Base-by-base conservation (phyloP, 2,113 vertebrate species). In the Austrofundulus limnaeus region DNA sequence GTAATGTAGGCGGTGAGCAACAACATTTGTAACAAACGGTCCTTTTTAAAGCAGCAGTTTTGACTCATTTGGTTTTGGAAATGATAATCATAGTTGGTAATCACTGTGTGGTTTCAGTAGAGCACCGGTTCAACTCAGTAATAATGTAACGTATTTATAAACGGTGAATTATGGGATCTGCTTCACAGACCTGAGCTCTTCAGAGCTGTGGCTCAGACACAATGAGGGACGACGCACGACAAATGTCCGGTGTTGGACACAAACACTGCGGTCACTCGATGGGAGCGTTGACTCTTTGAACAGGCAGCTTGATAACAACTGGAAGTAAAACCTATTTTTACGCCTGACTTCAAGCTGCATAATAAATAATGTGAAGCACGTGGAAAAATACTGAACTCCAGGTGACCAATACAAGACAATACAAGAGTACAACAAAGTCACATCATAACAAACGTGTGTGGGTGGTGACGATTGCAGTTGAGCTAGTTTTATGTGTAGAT, bases 271-370 rank as follows among this genome's bases (percentile, higher is more conserved):
- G 16, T 60, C 34, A 39, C n/a, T 41, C 28, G 24, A 25, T 34
- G 42, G 57, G 37, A 24, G 38, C 50, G 56, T 68, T 3, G 62
- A 70, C 39, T 17, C n/a, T 38, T 2, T 13, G n/a, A 77, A 61
- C 37, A 38, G 53, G 3, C 17, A 41, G 17, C n/a, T 55, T 45
- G 43, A 73, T 0, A 2, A 47, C 25, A 7, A 28, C 46, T 45
- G 37, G 53, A 34, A 66, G 15, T 21, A 49, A 63, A 59, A 17
- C 13, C 51, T 49, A 11, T 61, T 53, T 73, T 4, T 54, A 25
- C 23, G 24, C 31, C 12, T 20, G 2, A 8, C 0, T 1, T 15
- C 8, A 20, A n/a, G n/a, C 20, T 54, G 14, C 0, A 5, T 48
- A 15, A 46, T 25, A 11, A 37, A 34, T 1, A 19, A 1, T 25